Base-by-base conservation (phyloP, 2,113 vertebrate genomes). In the Proterorhinus semilunaris region DNA sequence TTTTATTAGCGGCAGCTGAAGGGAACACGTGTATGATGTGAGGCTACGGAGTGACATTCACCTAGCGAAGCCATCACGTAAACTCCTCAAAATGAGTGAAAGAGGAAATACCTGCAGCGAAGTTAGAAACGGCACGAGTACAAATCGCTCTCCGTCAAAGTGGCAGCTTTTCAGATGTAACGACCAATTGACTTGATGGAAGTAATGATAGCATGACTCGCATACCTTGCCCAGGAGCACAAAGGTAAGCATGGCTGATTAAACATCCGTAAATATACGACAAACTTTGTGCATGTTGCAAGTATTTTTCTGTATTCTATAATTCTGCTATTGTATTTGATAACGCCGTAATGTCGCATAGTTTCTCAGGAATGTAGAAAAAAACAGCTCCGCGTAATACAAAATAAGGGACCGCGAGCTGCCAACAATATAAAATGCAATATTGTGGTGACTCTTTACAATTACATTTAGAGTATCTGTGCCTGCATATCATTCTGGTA, bases 121-220 rank as follows among this genome's bases (percentile, higher is more conserved):
- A 81, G 61, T 72, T 55, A 62, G 59, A 71, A 21, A 3, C 68
- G 51, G 45, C 46, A 53, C n/a, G 43, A 50, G 63, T 9, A 66
- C 78, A 71, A 81, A 87, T 81, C 71, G 62, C 69, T 75, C 71
- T 73, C 67, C 58, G 83, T 85, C 74, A 71, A 65, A 71, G n/a
- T 80, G 86, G 88, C 87, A 85, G 79, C 69, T 82, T 81, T 79
- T 71, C 66, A 85, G 71, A 78, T 72, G 74, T 75, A 51, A 63
- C 62, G 64, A 27, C 71, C 76, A 83, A 87, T 79, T 83, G 70
- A 83, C 72, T 83, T 83, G 80, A 89, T 83, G 77, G 84, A 86
- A 90, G 80, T 78, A 75, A 87, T 86, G 73, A 79, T 75, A 36
- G 16, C 62, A 27, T 36, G 48, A 76, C 66, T 76, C 74, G 77